phyloP scores from a whole-genome alignment of 2,797 vertebrate species.

The Menidia menidia region DNA sequence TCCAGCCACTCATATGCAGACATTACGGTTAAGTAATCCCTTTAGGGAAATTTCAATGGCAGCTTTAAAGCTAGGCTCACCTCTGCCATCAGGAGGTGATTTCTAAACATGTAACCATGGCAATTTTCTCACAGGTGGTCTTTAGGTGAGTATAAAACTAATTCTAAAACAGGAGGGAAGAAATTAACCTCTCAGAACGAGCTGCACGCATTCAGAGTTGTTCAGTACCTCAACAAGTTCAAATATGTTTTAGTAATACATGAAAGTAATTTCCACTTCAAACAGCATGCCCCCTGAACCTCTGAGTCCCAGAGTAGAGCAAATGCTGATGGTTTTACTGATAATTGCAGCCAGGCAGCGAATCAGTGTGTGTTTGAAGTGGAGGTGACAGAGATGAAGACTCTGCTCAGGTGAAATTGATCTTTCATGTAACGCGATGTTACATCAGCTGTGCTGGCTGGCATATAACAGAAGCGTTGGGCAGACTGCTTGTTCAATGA shows the following conservation, averaged over 20 bases:
- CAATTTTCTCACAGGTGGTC: not conserved
- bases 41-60: not conserved
- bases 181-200: constrained; percentile 18
- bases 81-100: not conserved
- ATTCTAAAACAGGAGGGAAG: constrained; percentile 7
- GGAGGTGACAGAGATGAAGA: constrained; percentile 31
- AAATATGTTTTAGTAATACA: constrained; percentile 31
- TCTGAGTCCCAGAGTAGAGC: constrained; percentile 21
- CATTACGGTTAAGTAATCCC: constrained; percentile 7
- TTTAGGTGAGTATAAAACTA: constrained; percentile 9
- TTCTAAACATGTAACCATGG: not conserved
- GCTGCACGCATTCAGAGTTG: not conserved
- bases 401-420: constrained; percentile 11
- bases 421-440: not conserved
- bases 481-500: not conserved
- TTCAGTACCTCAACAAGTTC: constrained; percentile 12
- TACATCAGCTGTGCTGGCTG: constrained; percentile 1
- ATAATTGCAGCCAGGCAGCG: constrained; percentile 27
- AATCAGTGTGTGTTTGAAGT: constrained; percentile 36
- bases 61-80: not conserved
- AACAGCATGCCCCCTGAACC: constrained; percentile 30
- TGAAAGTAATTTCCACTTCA: constrained; percentile 46
- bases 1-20: not conserved
- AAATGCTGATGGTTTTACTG: constrained; percentile 29
- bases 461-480: not conserved